Evolutionary conservation across 2,888 invertebrate genomes (phyloP).

Genomic region (Elmis aenea): DNA sequence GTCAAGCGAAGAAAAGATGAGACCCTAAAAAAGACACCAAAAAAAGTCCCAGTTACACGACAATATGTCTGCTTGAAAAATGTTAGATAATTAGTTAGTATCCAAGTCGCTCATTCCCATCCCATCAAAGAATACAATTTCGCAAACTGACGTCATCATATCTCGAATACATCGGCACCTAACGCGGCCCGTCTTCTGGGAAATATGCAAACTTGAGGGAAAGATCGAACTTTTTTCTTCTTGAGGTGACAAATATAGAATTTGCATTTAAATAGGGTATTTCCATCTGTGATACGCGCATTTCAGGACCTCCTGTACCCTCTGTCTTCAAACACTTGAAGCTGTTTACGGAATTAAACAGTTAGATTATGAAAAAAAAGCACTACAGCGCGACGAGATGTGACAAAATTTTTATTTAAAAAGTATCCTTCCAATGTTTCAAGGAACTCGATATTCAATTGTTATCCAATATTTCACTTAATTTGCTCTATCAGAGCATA

Average conservation of each 20-base stretch:
- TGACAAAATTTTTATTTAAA: too few relatives aligned
- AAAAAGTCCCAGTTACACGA: slow-evolving; percentile 30
- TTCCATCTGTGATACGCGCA: slow-evolving; percentile 56
- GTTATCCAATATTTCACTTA: too few relatives aligned
- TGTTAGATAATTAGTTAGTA: slow-evolving; percentile 37
- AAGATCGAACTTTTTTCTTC: slow-evolving; percentile 48
- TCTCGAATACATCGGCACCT: slow-evolving; percentile 23
- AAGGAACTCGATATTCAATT: too few relatives aligned
- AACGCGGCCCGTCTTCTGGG: slow-evolving; percentile 36
- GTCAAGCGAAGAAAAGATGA: slow-evolving; percentile 20
- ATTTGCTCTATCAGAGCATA: too few relatives aligned
- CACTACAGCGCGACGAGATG: too few relatives aligned
- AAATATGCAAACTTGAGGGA: slow-evolving; percentile 43
- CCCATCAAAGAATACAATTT: slow-evolving; percentile 31
- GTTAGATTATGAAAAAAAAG: slow-evolving; percentile 20
- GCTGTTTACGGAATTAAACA: slow-evolving; percentile 38
- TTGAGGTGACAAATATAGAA: slow-evolving; percentile 59
- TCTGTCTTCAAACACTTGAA: slow-evolving; percentile 40
- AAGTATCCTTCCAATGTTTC: too few relatives aligned
- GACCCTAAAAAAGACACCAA: slow-evolving; percentile 18
- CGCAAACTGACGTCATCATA: slow-evolving; percentile 27
- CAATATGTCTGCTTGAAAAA: slow-evolving; percentile 36
- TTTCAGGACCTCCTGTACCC: slow-evolving; percentile 33
- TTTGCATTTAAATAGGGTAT: slow-evolving; percentile 65
- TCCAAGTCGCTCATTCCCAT: slow-evolving; percentile 19